These are phyloP conservation scores for Nymphalis urticae DNA, from an alignment of 2,888 invertebrate species.

Conservation along the genomic window DNA sequence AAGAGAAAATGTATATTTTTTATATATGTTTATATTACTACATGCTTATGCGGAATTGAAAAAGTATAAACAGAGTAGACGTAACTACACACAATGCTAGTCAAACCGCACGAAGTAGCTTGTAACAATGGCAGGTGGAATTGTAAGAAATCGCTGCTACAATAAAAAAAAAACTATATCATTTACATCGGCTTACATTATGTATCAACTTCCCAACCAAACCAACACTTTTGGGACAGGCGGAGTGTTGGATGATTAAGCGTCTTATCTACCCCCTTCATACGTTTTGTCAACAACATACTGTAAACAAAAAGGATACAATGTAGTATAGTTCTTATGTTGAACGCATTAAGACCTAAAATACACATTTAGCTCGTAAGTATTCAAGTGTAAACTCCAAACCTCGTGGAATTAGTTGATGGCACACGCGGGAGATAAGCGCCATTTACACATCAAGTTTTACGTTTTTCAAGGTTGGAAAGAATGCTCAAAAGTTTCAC, in stretches of 20 bases:
- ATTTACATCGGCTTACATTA: slow-evolving; percentile 5
- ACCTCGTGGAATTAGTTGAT: slow-evolving; percentile 42
- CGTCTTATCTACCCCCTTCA: slow-evolving; percentile 31
- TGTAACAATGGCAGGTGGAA: no score
- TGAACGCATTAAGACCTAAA: background rate
- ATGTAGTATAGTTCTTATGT: slow-evolving; percentile 24
- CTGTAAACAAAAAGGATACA: slow-evolving; percentile 11
- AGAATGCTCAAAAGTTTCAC: slow-evolving; percentile 28
- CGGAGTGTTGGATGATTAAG: slow-evolving; percentile 31
- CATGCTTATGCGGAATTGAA: no score
- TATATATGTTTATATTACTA: no score
- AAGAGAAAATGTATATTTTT: no score
- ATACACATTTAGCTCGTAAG: background rate
- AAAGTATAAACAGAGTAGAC: no score
- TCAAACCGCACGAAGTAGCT: no score
- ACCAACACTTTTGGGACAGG: slow-evolving; percentile 34
- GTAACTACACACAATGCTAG: no score
- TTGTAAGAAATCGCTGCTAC: background rate
- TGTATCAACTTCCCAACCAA: slow-evolving; percentile 27
- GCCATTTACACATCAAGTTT: slow-evolving; percentile 34
- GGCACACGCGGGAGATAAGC: slow-evolving; percentile 40
- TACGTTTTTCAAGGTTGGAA: slow-evolving; percentile 35
- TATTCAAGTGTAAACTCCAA: slow-evolving; percentile 27
- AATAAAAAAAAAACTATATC: background rate
- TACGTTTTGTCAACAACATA: slow-evolving; percentile 32